phyloP scores from a whole-genome alignment of 2,888 invertebrate species.

The Pecten maximus region DNA sequence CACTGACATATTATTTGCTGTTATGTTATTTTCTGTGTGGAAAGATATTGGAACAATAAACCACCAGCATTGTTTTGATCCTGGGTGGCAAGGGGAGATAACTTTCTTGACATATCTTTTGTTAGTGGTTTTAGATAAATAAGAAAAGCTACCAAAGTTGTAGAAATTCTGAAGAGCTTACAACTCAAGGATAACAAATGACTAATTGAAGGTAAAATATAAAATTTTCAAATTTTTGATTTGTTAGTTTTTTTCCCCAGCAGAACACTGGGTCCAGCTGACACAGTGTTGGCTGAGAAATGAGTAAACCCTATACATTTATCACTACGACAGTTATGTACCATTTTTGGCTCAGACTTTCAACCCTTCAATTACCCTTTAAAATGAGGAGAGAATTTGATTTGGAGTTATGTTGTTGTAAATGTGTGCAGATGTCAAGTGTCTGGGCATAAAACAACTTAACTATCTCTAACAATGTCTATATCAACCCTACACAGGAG shows the following conservation, averaged over 20 bases:
- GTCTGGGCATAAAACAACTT: conserved; percentile 20
- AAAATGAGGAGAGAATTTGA: conserved; percentile 9
- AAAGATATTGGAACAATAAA: background rate
- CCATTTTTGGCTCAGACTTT: conserved; percentile 11
- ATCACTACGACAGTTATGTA: background rate
- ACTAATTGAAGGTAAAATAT: background rate
- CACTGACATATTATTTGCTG: background rate
- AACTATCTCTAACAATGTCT: conserved; percentile 6
- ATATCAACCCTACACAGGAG: background rate
- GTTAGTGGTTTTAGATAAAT: background rate
- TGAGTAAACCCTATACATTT: background rate
- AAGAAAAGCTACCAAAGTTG: background rate
- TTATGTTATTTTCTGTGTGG: background rate
- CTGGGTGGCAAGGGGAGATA: background rate
- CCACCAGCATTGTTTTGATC: conserved; percentile 2
- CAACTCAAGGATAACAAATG: background rate
- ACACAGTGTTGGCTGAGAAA: background rate
- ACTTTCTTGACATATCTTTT: background rate
- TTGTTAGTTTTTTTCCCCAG: background rate
- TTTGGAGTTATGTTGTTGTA: conserved; percentile 26
- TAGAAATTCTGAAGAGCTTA: background rate
- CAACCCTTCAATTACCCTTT: conserved; percentile 4
- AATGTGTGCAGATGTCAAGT: conserved; percentile 20
- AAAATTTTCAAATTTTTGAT: background rate
- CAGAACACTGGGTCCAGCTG: background rate